Conservation (phyloP, 2,113 vertebrate species). For the Otus sunia region DNA sequence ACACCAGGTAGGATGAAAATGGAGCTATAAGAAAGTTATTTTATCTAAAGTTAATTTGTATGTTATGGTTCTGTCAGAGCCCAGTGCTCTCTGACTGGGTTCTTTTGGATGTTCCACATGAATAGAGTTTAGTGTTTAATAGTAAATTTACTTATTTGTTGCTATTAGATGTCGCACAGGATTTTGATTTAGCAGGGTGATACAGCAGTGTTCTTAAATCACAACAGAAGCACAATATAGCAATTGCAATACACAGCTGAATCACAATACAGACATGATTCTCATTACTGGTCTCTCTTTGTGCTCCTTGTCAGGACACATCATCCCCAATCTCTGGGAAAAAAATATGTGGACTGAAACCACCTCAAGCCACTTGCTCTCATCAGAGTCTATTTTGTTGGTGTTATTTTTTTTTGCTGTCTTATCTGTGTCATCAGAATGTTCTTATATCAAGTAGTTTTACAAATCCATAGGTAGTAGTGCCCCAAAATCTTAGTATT, state of each 20-base stretch:
- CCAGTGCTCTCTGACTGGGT: background rate
- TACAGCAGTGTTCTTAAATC: background rate
- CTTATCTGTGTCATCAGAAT: background rate
- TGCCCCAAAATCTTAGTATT: background rate
- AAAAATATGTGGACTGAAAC: background rate
- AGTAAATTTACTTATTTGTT: background rate
- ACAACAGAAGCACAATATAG: background rate
- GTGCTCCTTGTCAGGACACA: background rate
- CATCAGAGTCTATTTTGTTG: background rate
- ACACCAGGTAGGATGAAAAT: conserved; percentile 76
- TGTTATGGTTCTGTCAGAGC: background rate
- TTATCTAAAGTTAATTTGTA: background rate
- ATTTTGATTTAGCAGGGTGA: background rate
- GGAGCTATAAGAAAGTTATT: background rate
- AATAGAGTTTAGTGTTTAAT: background rate
- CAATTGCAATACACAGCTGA: background rate
- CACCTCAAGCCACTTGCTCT: background rate
- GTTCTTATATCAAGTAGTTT: background rate
- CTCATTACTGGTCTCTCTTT: background rate
- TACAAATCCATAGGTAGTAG: background rate
- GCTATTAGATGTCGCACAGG: background rate
- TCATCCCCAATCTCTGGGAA: background rate
- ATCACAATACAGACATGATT: background rate
- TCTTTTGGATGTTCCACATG: background rate
- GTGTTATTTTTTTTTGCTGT: background rate